Evolutionary conservation across 1,140 invertebrate genomes (phyloP).

Genomic region (Hesperophylax magnus): DNA sequence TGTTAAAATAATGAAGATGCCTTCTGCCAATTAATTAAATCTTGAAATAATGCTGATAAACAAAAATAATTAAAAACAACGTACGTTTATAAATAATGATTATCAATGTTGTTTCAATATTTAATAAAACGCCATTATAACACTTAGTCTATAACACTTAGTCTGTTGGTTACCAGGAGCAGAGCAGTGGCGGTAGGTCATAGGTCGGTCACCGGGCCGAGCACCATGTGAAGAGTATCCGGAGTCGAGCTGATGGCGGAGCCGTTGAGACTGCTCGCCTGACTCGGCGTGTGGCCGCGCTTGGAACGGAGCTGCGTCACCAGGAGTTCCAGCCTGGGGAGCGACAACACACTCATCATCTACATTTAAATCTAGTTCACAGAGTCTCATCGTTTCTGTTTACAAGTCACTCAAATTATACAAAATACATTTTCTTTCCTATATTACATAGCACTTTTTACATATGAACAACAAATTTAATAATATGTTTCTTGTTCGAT

Average conservation of each 20-base stretch:
- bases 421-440: conserved; percentile 35
- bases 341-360: too few species aligned
- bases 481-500: too few species aligned
- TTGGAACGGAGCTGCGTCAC: conserved; percentile 69
- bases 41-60: too few species aligned
- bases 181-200: conserved; percentile 50
- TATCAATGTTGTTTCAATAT: too few species aligned
- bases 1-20: too few species aligned
- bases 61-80: too few species aligned
- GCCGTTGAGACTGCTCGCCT: conserved; percentile 63
- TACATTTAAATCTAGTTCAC: conserved; percentile 50
- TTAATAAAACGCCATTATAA: too few species aligned
- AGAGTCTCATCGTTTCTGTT: too few species aligned
- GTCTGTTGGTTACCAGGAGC: background rate
- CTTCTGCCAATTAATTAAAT: too few species aligned
- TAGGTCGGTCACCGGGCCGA: conserved; percentile 69
- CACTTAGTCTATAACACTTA: background rate
- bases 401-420: conserved; percentile 67
- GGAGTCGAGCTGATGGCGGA: conserved; percentile 61
- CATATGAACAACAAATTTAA: too few species aligned
- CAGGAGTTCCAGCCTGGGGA: conserved; percentile 66
- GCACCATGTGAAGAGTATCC: conserved; percentile 63
- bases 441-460: too few species aligned
- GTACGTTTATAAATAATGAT: too few species aligned
- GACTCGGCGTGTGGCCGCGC: conserved; percentile 64